Evolutionary conservation across 2,113 vertebrate genomes (phyloP), one percentile per base, ranked within the genome.

Genomic region (Chaetura pelagica): DNA sequence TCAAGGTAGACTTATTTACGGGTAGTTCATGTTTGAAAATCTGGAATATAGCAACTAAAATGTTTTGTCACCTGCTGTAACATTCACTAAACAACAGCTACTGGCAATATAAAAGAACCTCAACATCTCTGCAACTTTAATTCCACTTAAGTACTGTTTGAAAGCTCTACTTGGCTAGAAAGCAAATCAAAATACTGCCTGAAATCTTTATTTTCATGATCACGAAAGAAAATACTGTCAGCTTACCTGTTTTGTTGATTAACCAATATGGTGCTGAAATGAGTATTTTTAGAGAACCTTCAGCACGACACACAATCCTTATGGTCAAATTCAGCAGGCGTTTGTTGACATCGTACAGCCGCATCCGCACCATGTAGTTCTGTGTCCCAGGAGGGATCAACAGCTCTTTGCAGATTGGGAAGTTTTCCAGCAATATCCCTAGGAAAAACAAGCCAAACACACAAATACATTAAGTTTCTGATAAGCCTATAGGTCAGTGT

Each of bases 211-310:
- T 46, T 74, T 82, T 63, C 11, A 29, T 9, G 5, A 7, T 10
- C 7, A 44, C 6, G 48, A 29, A 61, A 54, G 7, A 18, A 63
- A 52, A 38, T 3, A 23, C 48, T 58, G 59, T 40, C 7, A 34
- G 67, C 30, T 12, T 90, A 99, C 99, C 99, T 49, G 99, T 99
- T 97, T 99, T 99, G 97, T 99, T 99, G 91, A 99, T 98, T 9
- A 99, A 97, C 99, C 99, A 99, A 52, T 99, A 99, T 0, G 99
- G 99, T 23, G 99, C 98, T 24, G 98, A 99, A 66, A 99, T 98
- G 1, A 99, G 98, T 90, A 99, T 99, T 97, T 99, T 99, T 3
- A 99, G 97, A 7, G 99, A 99, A 2, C 99, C 99, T 58, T 99
- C 98, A 8, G 99, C 99, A 12, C 99, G 97, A 78, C 99, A 99